Percentiles rank a stretch among this genome's conserved stretches.
These are phyloP conservation scores for Polymixis flavicincta DNA, from an alignment of 2,888 invertebrate genomes.

Conservation along the genomic window DNA sequence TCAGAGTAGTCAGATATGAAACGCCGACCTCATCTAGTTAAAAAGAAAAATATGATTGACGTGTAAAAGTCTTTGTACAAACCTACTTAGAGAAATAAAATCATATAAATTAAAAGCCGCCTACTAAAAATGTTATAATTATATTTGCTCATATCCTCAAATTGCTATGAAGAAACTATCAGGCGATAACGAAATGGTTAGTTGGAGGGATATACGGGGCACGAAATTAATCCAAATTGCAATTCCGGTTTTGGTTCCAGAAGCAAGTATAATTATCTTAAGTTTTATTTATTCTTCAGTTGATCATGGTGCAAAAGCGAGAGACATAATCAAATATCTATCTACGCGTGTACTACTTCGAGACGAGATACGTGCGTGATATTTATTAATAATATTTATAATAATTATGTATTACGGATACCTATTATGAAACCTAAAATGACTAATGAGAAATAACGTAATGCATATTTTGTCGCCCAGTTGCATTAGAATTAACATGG, in stretches of 20 bases:
- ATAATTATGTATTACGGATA: neutral
- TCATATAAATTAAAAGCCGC: neutral
- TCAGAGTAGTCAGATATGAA: too few species aligned
- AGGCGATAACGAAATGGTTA: conserved; percentile 10
- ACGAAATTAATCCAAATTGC: neutral
- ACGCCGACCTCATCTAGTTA: too few species aligned
- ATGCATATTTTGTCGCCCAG: neutral
- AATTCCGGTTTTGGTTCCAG: neutral
- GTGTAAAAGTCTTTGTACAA: too few species aligned
- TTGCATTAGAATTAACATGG: conserved; percentile 33
- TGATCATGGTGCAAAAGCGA: too few species aligned
- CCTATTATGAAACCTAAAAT: conserved; percentile 3
- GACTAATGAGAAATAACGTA: neutral
- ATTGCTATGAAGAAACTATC: conserved; percentile 7
- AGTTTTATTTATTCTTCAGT: too few species aligned
- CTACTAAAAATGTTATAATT: neutral
- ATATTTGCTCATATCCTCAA: neutral
- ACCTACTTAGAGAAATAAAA: too few species aligned
- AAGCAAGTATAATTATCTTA: too few species aligned
- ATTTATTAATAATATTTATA: neutral
- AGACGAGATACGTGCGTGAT: neutral
- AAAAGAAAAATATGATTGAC: too few species aligned
- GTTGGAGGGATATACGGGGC: neutral
- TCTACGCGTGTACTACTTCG: too few species aligned
- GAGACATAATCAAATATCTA: too few species aligned